Base-by-base conservation (phyloP, 2,888 invertebrate genomes). In the Mactromeris polynyma region DNA sequence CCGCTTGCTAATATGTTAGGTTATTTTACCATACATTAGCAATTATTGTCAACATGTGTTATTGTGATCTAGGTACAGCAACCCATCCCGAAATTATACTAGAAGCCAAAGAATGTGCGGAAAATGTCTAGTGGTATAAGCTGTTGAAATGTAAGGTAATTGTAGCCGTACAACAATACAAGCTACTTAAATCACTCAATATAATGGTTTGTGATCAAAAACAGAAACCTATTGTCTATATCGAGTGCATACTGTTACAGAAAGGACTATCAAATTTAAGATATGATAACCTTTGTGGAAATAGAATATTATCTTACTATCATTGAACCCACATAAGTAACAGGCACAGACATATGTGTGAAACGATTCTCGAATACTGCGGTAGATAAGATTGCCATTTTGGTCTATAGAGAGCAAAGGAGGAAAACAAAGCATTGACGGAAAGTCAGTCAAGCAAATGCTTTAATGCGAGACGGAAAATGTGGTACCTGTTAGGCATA, bases 21-120 rank as follows among this genome's bases (percentile, higher is more conserved):
- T 4, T 26, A 26, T 21, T 64, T 64, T 26, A 26, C n/a, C 58
- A 26, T 26, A 64, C 58, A 64, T 7, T 26, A 73, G 36, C 33
- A 33, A 17, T 36, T 36, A 73, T 73, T 73, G 73, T 73, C 73
- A 73, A 73, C 73, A 73, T 33, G 19, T 73, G 73, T 17, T 73
- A 73, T 33, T 11, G 11, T 33, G 73, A 31, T 73, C 4, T 73
- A 19, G 36, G 33, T 17, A 73, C 36, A 33, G 14, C 4, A 73
- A 26, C 14, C 36, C 26, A 73, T 64, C n/a, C 58, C 21, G 6
- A 9, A 9, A 26, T 64, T 64, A 26, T 26, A 64, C 21, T n/a
- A 9, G 6, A n/a, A 64, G 26, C 58, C 26, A 26, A 9, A 26
- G 58, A 64, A 64, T 64, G 21, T 26, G 9, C 26, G 33, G 19